Conservation (phyloP, 2,888 invertebrate genomes). For the Anthrax anthrax region DNA sequence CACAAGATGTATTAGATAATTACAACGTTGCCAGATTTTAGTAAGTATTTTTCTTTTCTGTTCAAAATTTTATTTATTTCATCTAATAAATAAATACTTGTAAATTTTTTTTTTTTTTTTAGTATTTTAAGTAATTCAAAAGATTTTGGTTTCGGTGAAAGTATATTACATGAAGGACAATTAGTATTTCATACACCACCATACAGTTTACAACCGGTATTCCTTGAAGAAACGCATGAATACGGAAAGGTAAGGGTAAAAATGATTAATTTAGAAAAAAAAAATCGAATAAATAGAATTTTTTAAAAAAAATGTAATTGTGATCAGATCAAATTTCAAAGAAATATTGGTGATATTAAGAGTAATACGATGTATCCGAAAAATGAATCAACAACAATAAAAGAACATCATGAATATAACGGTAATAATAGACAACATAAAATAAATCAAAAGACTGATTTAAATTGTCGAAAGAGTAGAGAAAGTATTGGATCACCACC, state of each 20-base stretch:
- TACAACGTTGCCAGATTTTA: slow-evolving; percentile 56
- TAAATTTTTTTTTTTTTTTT: slow-evolving; percentile 14
- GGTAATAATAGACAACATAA: slow-evolving; percentile 19
- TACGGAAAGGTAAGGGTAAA: slow-evolving; percentile 23
- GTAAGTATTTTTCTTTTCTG: slow-evolving; percentile 41
- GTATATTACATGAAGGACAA: slow-evolving; percentile 73
- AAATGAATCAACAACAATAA: not conserved
- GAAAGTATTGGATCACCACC: slow-evolving; percentile 34
- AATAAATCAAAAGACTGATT: slow-evolving; percentile 21
- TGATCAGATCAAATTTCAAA: not conserved
- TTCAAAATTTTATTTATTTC: too few species aligned
- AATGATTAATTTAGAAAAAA: too few species aligned
- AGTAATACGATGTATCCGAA: not conserved
- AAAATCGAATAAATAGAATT: too few species aligned
- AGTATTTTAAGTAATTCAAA: slow-evolving; percentile 60
- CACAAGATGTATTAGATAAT: slow-evolving; percentile 66
- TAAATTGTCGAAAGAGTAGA: slow-evolving; percentile 27
- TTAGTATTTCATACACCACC: slow-evolving; percentile 84
- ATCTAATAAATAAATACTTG: not conserved
- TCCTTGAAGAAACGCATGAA: slow-evolving; percentile 49
- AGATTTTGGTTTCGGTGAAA: slow-evolving; percentile 89
- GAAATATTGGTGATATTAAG: not conserved
- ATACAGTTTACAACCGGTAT: slow-evolving; percentile 63
- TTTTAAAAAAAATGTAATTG: too few species aligned
- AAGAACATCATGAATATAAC: slow-evolving; percentile 7